Percentiles rank a stretch among this genome's conserved stretches.
These are phyloP conservation scores for Fratercula arctica DNA, from an alignment of 2,797 vertebrate genomes.

Conservation along the genomic window DNA sequence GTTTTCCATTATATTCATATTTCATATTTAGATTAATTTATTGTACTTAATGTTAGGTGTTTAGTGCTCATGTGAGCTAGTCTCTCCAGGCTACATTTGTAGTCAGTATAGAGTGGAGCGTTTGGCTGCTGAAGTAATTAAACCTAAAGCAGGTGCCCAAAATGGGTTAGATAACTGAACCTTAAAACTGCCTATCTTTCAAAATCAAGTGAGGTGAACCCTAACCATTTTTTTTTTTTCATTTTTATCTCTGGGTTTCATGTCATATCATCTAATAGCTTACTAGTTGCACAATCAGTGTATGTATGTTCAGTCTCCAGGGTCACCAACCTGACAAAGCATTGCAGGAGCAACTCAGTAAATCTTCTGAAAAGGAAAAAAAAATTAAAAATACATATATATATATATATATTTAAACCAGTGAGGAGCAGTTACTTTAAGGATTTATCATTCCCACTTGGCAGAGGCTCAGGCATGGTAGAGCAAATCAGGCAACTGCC, in stretches of 20 bases:
- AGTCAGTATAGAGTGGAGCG: neutral
- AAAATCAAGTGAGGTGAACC: neutral
- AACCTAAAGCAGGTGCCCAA: neutral
- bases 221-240: neutral
- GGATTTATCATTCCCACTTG: neutral
- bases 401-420: neutral
- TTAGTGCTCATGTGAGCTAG: neutral
- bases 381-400: neutral
- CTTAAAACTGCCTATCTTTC: neutral
- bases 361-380: neutral
- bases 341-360: neutral
- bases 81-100: neutral
- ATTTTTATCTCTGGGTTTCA: neutral
- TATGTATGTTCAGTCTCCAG: neutral
- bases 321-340: neutral
- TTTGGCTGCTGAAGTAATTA: neutral
- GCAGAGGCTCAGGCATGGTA: neutral
- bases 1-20: neutral
- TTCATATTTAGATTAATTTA: neutral
- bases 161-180: neutral
- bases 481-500: neutral
- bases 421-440: neutral
- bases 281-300: neutral
- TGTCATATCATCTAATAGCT: neutral
- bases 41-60: neutral